A percentile compares a stretch with the other conserved stretches of the same genome.
Conservation (phyloP, 2,888 invertebrate species). For the Drosophila prolongata region DNA sequence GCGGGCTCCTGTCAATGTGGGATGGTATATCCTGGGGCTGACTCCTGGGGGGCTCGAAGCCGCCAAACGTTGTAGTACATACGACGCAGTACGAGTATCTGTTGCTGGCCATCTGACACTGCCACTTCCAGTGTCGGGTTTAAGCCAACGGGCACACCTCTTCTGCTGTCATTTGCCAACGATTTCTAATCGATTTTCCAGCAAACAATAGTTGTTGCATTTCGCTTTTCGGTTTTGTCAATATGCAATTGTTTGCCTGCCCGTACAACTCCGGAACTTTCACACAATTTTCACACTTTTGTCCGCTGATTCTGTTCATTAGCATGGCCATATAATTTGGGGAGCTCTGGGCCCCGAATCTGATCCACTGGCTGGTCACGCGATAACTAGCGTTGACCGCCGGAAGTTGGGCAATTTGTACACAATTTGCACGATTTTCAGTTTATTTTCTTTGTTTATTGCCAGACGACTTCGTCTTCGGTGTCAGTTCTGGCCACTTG, state of each 20-base stretch:
- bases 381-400: constrained; percentile 51
- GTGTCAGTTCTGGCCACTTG: constrained; percentile 44
- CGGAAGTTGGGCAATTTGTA: constrained; percentile 67
- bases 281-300: constrained; percentile 67
- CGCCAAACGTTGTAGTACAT: constrained; percentile 12
- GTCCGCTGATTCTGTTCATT: constrained; percentile 66
- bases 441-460: constrained; percentile 17
- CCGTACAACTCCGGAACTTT: constrained; percentile 52
- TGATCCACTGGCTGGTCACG: constrained; percentile 45
- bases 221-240: constrained; percentile 57
- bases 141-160: constrained; percentile 73
- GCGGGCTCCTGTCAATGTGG: constrained; percentile 32
- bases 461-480: constrained; percentile 31
- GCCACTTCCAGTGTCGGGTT: constrained; percentile 44
- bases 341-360: constrained; percentile 9
- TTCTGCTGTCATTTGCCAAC: constrained; percentile 75
- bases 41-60: constrained; percentile 18
- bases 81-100: neutral
- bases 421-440: constrained; percentile 68
- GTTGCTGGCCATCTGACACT: constrained; percentile 30
- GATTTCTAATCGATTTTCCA: constrained; percentile 79
- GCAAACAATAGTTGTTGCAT: constrained; percentile 38
- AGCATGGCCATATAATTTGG: constrained; percentile 57
- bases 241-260: constrained; percentile 61
- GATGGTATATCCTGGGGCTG: constrained; percentile 56